These are phyloP conservation scores for Campoplex nolae DNA, from an alignment of 2,888 invertebrate species.

Conservation along the genomic window DNA sequence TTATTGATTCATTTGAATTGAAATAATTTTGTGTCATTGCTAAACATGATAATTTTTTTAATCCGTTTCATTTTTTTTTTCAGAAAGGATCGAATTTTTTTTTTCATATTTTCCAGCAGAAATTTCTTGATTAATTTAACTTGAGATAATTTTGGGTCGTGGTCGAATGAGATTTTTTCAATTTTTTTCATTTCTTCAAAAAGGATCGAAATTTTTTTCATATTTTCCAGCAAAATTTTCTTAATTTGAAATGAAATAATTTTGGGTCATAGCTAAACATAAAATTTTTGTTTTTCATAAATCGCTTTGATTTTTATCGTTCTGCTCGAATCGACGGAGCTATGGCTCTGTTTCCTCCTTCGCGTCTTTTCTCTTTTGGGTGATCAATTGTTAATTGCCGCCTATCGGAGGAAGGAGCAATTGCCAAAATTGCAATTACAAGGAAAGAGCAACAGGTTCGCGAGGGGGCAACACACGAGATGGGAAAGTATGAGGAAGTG, in stretches of 20 bases:
- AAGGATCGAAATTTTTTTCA: too few species aligned
- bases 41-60: too few species aligned
- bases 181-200: too few species aligned
- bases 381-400: slow-evolving; percentile 40
- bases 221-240: too few species aligned
- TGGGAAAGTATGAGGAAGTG: slow-evolving; percentile 31
- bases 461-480: slow-evolving; percentile 17
- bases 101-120: background rate
- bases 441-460: slow-evolving; percentile 34
- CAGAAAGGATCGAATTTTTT: background rate
- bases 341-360: background rate
- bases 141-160: too few species aligned
- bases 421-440: slow-evolving; percentile 58
- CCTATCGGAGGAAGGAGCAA: slow-evolving; percentile 17
- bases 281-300: background rate
- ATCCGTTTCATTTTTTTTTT: background rate
- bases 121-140: background rate
- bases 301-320: background rate
- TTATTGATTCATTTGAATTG: too few species aligned
- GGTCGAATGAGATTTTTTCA: too few species aligned
- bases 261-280: background rate
- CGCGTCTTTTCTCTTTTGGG: slow-evolving; percentile 12
- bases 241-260: too few species aligned
- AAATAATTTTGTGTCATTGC: too few species aligned
- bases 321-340: background rate